These are phyloP conservation scores for Agapornis roseicollis DNA, from an alignment of 2,113 vertebrate genomes.

Conservation along the genomic window DNA sequence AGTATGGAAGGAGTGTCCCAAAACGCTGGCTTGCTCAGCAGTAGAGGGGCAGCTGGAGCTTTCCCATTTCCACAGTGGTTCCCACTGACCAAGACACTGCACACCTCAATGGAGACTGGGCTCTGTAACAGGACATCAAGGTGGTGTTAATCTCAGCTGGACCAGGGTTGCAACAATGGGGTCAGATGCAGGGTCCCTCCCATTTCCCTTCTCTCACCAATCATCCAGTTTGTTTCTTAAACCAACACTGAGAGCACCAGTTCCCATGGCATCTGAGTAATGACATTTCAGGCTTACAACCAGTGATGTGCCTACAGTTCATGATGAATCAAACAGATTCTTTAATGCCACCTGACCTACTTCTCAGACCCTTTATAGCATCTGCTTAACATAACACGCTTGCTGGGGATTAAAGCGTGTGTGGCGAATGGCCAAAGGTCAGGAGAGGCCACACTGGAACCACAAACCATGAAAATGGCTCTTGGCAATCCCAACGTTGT, in stretches of 20 bases:
- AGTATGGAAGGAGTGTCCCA: not conserved
- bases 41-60: not conserved
- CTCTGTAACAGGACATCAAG: not conserved
- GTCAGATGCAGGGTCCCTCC: not conserved
- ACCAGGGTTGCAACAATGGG: not conserved
- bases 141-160: not conserved
- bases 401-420: not conserved
- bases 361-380: not conserved
- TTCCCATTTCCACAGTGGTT: rapidly evolving
- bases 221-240: not conserved
- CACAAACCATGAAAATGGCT: not conserved
- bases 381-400: not conserved
- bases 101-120: rapidly evolving
- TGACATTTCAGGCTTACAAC: not conserved
- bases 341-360: slow-evolving; percentile 2
- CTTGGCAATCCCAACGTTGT: not conserved
- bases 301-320: not conserved
- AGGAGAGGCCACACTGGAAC: not conserved
- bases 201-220: not conserved
- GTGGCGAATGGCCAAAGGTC: not conserved
- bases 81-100: no score
- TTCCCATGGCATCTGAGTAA: not conserved
- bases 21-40: rapidly evolving
- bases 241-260: not conserved
- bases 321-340: not conserved